phyloP scores from a whole-genome alignment of 2,888 invertebrate species.

The Synanthedon formicaeformis region DNA sequence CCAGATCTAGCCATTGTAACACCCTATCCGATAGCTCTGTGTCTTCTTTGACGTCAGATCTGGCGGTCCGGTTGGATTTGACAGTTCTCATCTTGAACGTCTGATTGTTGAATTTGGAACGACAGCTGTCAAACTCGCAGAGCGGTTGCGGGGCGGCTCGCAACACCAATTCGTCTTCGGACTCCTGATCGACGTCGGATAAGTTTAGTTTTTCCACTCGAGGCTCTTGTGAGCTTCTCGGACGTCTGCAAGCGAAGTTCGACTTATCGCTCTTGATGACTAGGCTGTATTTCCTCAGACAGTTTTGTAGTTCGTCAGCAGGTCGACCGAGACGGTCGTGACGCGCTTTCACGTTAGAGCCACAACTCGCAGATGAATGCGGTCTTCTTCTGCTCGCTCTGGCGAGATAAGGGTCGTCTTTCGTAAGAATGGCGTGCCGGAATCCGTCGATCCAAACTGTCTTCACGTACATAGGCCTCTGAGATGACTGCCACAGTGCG shows the following conservation, averaged over 20 bases:
- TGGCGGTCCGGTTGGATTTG: conserved; percentile 44
- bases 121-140: conserved; percentile 27
- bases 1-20: conserved; percentile 83
- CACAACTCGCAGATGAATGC: conserved; percentile 30
- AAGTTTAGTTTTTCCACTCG: conserved; percentile 42
- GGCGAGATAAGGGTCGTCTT: conserved; percentile 69
- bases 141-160: conserved; percentile 37
- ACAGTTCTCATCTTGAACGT: conserved; percentile 40
- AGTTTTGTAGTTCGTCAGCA: conserved; percentile 28
- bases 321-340: conserved; percentile 34
- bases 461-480: conserved; percentile 71
- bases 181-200: conserved; percentile 34
- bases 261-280: conserved; percentile 41
- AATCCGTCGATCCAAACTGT: conserved; percentile 80
- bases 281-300: conserved; percentile 38
- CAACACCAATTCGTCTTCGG: conserved; percentile 37
- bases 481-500: conserved; percentile 73
- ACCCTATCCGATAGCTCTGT: conserved; percentile 76
- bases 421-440: conserved; percentile 75
- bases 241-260: conserved; percentile 18
- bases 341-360: conserved; percentile 10
- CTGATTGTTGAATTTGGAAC: conserved; percentile 21
- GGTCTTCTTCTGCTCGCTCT: conserved; percentile 38
- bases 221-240: conserved; percentile 20
- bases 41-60: conserved; percentile 39